Evolutionary conservation across 2,797 vertebrate genomes (phyloP).

Genomic region (Melanotaenia trifasciata): DNA sequence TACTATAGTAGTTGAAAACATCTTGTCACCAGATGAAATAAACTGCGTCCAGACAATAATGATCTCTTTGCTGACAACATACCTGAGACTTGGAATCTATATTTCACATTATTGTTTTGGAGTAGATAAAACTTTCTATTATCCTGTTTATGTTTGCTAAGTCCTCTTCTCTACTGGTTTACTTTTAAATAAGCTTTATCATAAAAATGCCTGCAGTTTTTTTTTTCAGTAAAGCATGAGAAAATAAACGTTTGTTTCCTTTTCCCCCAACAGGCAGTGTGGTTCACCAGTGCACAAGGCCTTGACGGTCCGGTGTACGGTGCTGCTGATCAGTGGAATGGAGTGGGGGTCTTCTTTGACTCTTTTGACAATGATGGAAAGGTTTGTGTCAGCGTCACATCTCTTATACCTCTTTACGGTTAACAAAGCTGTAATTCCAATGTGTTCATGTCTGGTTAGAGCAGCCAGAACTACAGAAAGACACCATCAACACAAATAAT

Average conservation of each 20-base stretch:
- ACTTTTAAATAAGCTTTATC: background rate
- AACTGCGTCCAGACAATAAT: background rate
- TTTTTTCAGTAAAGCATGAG: background rate
- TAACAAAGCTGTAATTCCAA: background rate
- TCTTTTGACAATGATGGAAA: conserved; percentile 99
- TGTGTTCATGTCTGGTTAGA: too few species aligned
- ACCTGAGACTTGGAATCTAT: background rate
- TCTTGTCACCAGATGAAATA: background rate
- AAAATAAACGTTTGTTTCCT: background rate
- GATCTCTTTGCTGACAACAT: background rate
- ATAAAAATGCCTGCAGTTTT: background rate
- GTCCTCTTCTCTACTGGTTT: background rate
- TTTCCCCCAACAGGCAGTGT: conserved; percentile 86
- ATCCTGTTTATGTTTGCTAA: background rate
- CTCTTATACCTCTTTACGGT: background rate
- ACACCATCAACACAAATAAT: too few species aligned
- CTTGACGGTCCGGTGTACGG: conserved; percentile 95
- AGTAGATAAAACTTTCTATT: background rate
- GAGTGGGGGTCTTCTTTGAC: conserved; percentile 96
- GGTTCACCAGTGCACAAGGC: conserved; percentile 91
- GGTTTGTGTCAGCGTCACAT: conserved; percentile 78
- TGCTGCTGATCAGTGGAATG: conserved; percentile 92
- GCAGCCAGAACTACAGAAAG: too few species aligned
- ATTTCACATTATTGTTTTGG: background rate
- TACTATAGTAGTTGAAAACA: background rate